These are phyloP conservation scores for Dendrolimus punctatus DNA, from an alignment of 1,140 invertebrate genomes.

Conservation along the genomic window DNA sequence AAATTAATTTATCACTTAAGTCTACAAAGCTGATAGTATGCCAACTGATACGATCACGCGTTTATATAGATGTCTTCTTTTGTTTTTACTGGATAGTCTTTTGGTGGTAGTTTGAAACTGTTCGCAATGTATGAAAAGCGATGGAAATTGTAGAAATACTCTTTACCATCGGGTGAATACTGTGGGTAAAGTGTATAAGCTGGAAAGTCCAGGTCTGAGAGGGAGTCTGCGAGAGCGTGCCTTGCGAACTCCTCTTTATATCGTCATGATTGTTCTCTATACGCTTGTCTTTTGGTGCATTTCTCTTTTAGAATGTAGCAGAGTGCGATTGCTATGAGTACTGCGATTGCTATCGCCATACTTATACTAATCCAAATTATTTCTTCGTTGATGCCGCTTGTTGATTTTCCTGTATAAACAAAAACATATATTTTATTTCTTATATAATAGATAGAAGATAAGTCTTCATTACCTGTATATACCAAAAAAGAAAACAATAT, in stretches of 20 bases:
- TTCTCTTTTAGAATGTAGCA: conserved; percentile 87
- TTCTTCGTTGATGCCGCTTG: conserved; percentile 87
- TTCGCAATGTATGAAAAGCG: conserved; percentile 56
- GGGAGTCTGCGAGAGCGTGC: conserved; percentile 55
- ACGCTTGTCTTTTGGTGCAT: conserved; percentile 81
- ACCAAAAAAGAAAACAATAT: too few relatives aligned
- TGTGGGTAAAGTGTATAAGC: conserved; percentile 61
- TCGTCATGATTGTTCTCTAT: conserved; percentile 80
- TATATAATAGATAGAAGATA: too few relatives aligned
- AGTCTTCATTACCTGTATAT: too few relatives aligned
- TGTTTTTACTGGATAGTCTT: conserved; percentile 39
- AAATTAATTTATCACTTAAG: too few relatives aligned
- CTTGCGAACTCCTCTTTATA: conserved; percentile 64
- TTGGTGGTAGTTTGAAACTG: conserved; percentile 56
- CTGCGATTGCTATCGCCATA: conserved; percentile 86
- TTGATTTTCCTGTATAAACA: conserved; percentile 76
- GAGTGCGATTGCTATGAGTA: conserved; percentile 84
- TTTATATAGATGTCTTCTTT: conserved; percentile 57
- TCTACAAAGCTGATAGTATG: too few relatives aligned
- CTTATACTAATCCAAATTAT: conserved; percentile 90
- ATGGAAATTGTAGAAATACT: conserved; percentile 65
- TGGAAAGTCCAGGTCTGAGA: conserved; percentile 45
- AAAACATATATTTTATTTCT: too few relatives aligned
- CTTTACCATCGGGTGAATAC: conserved; percentile 57
- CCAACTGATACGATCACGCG: conserved; percentile 35